Evolutionary conservation across 2,888 invertebrate genomes (phyloP), one percentile per base, ranked within the genome.

Genomic region (Platerodrilus igneus): DNA sequence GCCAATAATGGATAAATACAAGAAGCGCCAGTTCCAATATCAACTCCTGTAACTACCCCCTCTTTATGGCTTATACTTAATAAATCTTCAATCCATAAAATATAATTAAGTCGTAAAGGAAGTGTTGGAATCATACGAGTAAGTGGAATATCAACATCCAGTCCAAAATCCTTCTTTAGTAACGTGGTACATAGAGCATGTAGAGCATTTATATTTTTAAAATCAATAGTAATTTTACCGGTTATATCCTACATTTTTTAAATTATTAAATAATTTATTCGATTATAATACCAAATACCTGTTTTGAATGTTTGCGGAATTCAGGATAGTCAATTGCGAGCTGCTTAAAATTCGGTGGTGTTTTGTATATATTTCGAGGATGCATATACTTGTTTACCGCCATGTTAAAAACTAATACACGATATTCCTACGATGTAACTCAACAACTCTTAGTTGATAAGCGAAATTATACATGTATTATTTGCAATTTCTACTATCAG

Each of bases 71-170:
- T 33, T 22, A 60, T 52, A 37, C 58, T 59, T 22, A 68, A 52
- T n/a, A 88, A 65, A 67, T 89, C 88, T 69, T 99, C 94, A 35
- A 99, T 71, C 92, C 96, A 95, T 14, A 96, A 72, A 42, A 99
- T 76, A 64, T 99, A 99, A 68, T 99, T 97, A 2, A 99, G 70
- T 35, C 97, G 76, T 34, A 94, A 72, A 1, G 99, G 94, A 22
- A 99, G 71, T 0, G 96, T 92, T 1, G 99, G 99, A 33, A 96
- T 85, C 28, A 99, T 74, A 57, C 86, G 81, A 43, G 84, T 79
- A 25, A 75, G 69, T 0, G 95, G 95, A 53, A 94, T 83, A 21
- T 79, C 75, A 10, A 97, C 81, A 41, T 82, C 72, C 6, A 95
- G 68, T 45, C 78, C 72, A 64, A 94, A 99, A 65, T 96, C 94